These are phyloP conservation scores for Lomographa bimaculata DNA, from an alignment of 2,888 invertebrate species.

Conservation along the genomic window DNA sequence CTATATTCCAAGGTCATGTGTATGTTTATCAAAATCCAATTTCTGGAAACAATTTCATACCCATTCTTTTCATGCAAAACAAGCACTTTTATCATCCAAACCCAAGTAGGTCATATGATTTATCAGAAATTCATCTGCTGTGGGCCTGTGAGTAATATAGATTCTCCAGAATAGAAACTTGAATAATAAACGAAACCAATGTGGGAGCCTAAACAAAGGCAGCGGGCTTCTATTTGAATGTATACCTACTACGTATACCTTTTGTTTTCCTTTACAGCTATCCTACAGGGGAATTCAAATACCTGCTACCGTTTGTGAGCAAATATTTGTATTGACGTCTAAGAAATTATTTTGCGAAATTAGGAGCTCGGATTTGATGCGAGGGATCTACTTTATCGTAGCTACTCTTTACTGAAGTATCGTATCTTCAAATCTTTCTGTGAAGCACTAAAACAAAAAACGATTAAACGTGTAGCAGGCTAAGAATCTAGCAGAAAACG, in stretches of 20 bases:
- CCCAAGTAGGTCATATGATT: slow-evolving; percentile 41
- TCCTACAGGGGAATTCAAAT: slow-evolving; percentile 2
- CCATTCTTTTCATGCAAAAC: too few relatives aligned
- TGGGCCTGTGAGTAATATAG: slow-evolving; percentile 31
- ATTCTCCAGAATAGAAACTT: slow-evolving; percentile 35
- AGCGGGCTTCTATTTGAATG: slow-evolving; percentile 17
- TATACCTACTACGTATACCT: slow-evolving; percentile 17
- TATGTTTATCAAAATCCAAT: too few relatives aligned
- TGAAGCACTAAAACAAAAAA: slow-evolving; percentile 8
- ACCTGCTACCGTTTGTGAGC: slow-evolving; percentile 7
- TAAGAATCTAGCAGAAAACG: slow-evolving; percentile 9
- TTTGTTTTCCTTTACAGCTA: slow-evolving; percentile 16
- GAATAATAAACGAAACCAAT: slow-evolving; percentile 33
- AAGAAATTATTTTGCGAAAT: slow-evolving; percentile 24
- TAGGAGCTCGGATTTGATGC: slow-evolving; percentile 2
- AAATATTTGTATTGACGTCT: slow-evolving; percentile 11
- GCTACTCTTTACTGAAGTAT: not conserved
- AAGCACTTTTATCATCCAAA: too few relatives aligned
- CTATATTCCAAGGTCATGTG: too few relatives aligned
- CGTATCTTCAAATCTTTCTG: too few relatives aligned
- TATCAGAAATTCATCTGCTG: slow-evolving; percentile 38
- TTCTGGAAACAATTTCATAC: too few relatives aligned
- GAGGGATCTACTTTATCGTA: slow-evolving; percentile 5
- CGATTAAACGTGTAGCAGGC: slow-evolving; percentile 12
- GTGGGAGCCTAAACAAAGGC: slow-evolving; percentile 28